Base-by-base conservation (phyloP, 1,140 invertebrate genomes). In the Harlomillsia oculata region DNA sequence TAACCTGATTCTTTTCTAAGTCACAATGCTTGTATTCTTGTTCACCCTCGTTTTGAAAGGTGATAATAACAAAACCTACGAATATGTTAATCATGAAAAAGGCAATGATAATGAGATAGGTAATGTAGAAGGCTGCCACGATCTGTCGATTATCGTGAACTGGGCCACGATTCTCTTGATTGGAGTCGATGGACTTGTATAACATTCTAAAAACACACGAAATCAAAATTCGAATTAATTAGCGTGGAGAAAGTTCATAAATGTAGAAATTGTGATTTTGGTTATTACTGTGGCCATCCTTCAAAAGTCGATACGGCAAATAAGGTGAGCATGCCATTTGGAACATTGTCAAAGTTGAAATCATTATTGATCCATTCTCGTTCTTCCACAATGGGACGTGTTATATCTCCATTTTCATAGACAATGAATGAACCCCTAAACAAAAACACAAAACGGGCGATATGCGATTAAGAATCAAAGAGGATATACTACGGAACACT, bases 21-120 rank as follows among this genome's bases (percentile, higher is more conserved):
- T 99, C 96, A 78, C 95, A 99, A 73, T 98, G 97, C 74, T 97
- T 97, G 72, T 98, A 99, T 74, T 99, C 97, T 73, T 97, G 93
- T 78, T 99, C 97, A 72, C 96, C 96, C 76, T 98, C 95, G 71
- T 94, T 97, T 76, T 99, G 88, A 72, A 93, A 93, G 67, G 96
- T 99, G 71, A 99, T 95, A 75, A 99, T 99, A 76, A 99, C 97
- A 81, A 99, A 99, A 91, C 96, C 96, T 67, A 99, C 96, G 80
- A 99, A 99, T 75, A 99, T 99, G 77, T 99, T 99, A 53, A 99
- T 95, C 95, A 99, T 99, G 77, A 99, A 99, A 78, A 95, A 94
- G 59, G 90, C 90, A 72, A 97, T 96, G 68, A 96, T 96, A 73
- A 99, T 98, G 71, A 99, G 98, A 74, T 97, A 99, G 73, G 96